Evolutionary conservation across 2,113 vertebrate species (phyloP).

Genomic region (Scomber colias): DNA sequence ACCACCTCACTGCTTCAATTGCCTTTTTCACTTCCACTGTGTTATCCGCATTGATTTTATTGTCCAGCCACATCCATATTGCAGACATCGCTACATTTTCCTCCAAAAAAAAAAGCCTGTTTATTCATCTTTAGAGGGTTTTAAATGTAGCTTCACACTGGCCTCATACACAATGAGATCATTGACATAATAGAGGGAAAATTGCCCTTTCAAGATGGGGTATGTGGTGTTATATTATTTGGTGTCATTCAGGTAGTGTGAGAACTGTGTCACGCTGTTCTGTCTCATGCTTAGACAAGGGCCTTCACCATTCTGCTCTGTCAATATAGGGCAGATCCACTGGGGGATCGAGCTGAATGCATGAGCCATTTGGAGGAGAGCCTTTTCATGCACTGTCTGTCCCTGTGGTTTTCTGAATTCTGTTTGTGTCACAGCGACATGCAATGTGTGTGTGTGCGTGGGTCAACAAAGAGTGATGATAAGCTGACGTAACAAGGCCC

Average conservation of each 20-base stretch:
- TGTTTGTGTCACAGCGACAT: conserved; percentile 67
- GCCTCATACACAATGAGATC: not conserved
- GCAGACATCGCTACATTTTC: conserved; percentile 2
- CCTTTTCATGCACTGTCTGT: conserved; percentile 70
- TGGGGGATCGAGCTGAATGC: conserved; percentile 63
- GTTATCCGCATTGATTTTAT: conserved; percentile 34
- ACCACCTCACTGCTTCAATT: conserved; percentile 19
- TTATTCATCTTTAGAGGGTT: conserved; percentile 21
- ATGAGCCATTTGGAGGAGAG: conserved; percentile 64
- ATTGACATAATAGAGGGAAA: conserved; percentile 23
- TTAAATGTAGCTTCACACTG: not conserved
- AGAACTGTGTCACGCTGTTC: conserved; percentile 76
- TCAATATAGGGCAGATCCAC: conserved; percentile 76
- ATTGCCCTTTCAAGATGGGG: conserved; percentile 6
- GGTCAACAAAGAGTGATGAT: conserved; percentile 70
- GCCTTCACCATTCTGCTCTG: conserved; percentile 71
- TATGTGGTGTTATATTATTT: conserved; percentile 32
- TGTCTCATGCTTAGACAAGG: conserved; percentile 62
- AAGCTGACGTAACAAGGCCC: conserved; percentile 59
- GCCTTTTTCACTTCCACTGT: not conserved
- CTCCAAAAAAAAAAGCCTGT: not conserved
- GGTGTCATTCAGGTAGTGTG: conserved; percentile 71
- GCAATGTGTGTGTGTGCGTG: conserved; percentile 1
- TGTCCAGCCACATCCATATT: conserved; percentile 27
- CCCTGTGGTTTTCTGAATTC: conserved; percentile 69